These are phyloP conservation scores for Plebejus melissa DNA, from an alignment of 2,888 invertebrate genomes.

Conservation along the genomic window DNA sequence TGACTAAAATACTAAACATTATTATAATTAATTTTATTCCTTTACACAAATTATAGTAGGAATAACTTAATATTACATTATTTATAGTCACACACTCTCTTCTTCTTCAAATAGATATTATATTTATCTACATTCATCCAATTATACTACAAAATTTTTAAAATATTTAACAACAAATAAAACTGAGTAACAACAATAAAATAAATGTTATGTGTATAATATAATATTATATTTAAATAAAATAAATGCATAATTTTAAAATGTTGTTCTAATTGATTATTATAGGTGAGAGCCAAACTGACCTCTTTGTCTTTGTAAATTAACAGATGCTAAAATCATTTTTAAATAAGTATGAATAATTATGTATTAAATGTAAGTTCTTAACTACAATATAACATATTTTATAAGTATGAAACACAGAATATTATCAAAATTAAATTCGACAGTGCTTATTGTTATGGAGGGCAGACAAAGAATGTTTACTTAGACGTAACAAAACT, in stretches of 20 bases:
- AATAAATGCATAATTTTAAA: background rate
- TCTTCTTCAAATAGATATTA: background rate
- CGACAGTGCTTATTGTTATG: background rate
- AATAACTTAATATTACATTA: background rate
- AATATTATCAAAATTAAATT: slow-evolving; percentile 12
- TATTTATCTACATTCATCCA: background rate
- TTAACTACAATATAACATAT: background rate
- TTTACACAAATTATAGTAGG: background rate
- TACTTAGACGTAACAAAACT: background rate
- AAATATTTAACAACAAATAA: background rate
- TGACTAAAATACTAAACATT: too few relatives aligned
- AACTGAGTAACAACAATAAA: background rate
- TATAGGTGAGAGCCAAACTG: background rate
- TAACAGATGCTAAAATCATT: background rate
- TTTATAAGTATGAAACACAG: background rate
- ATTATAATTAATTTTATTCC: too few relatives aligned
- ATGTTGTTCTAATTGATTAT: background rate
- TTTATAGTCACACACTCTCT: slow-evolving; percentile 1
- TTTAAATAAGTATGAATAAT: background rate
- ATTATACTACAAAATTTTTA: background rate
- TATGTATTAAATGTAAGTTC: background rate
- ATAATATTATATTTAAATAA: background rate
- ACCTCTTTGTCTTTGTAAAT: background rate
- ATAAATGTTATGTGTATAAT: background rate
- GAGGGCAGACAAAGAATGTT: background rate